These are phyloP conservation scores for Manis crassicaudata DNA, from an alignment of 2,797 vertebrate species.

Conservation along the genomic window DNA sequence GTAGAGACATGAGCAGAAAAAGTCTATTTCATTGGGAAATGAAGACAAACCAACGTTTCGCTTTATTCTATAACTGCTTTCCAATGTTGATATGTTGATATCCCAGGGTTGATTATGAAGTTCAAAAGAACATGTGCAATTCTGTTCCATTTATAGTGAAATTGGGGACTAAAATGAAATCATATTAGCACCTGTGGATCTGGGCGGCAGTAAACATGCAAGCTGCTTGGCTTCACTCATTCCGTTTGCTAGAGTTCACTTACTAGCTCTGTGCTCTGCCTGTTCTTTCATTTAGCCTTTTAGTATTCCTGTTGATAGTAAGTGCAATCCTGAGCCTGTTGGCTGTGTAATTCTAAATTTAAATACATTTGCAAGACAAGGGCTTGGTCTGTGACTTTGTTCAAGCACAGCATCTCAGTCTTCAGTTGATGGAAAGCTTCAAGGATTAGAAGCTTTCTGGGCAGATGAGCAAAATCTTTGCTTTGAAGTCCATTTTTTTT, in stretches of 20 bases:
- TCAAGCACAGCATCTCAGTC: background rate
- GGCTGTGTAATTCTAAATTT: background rate
- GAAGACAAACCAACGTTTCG: background rate
- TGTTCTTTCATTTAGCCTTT: background rate
- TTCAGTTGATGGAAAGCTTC: background rate
- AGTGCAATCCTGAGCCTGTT: background rate
- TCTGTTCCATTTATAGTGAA: background rate
- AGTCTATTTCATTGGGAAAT: background rate
- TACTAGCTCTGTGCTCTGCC: background rate
- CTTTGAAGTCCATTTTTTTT: conserved; percentile 29
- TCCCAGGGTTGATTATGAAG: background rate
- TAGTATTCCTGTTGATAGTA: background rate
- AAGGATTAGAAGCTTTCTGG: background rate
- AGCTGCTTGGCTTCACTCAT: background rate
- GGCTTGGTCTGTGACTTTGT: background rate
- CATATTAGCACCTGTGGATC: background rate
- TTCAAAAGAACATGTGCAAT: background rate
- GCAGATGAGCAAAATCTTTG: background rate
- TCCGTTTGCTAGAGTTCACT: background rate
- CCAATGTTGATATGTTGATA: background rate
- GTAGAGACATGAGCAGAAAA: background rate
- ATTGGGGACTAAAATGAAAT: background rate
- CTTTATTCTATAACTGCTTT: background rate
- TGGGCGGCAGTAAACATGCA: background rate
- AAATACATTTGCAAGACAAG: background rate